Percentiles rank a stretch among this genome's conserved stretches.
Evolutionary conservation across 2,797 vertebrate species (phyloP).

Genomic region (Aphelocoma californica): DNA sequence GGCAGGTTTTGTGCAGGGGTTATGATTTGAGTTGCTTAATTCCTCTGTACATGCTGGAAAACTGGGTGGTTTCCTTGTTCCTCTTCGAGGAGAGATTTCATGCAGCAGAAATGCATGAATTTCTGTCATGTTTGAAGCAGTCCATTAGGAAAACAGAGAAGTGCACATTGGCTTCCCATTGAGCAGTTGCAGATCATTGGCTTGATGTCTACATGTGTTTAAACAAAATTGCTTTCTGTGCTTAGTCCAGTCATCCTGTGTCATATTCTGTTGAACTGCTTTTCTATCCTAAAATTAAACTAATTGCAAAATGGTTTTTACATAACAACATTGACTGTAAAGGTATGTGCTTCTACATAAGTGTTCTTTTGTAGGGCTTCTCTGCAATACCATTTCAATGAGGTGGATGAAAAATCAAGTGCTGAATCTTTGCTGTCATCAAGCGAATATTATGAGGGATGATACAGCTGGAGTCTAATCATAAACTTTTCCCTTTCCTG

Average conservation of each 20-base stretch:
- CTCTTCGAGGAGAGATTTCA: neutral
- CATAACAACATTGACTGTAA: neutral
- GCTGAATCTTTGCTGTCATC: neutral
- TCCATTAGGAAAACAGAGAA: neutral
- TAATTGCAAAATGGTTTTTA: neutral
- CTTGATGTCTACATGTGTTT: neutral
- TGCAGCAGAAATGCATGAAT: neutral
- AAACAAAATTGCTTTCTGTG: neutral
- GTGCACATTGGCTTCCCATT: neutral
- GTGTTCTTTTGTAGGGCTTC: neutral
- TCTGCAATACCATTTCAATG: neutral
- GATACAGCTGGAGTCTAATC: neutral
- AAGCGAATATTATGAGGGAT: neutral
- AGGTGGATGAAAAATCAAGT: neutral
- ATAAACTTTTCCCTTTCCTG: slow-evolving; percentile 6
- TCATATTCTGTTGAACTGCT: neutral
- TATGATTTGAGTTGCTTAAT: neutral
- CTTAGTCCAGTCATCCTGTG: neutral
- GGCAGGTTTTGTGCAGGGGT: neutral
- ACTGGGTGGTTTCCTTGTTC: neutral
- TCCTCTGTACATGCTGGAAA: neutral
- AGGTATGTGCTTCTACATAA: neutral
- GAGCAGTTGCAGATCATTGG: neutral
- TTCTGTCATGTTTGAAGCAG: neutral
- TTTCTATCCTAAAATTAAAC: neutral